Base-by-base conservation (phyloP, 1,140 invertebrate species). In the Trichonephila inaurata region DNA sequence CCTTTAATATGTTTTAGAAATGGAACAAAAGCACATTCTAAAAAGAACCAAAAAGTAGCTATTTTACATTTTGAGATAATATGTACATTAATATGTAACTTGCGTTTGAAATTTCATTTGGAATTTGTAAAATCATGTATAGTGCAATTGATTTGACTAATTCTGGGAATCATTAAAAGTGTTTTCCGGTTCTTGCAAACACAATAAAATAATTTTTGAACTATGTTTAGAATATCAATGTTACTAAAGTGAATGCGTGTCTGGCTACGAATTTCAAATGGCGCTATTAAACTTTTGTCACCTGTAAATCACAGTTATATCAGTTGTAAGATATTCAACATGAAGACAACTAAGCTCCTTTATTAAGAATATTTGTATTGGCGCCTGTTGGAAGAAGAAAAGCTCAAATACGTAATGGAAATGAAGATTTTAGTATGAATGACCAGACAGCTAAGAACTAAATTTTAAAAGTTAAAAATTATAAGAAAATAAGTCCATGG, bases 261-360 rank as follows among this genome's bases (percentile, higher is more conserved):
- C 60, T 60, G 83, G 83, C 58, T 16, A 85, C 60, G 8, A 24
- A 24, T 19, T 21, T 14, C 61, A 14, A 60, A 24, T 85, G 21
- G 24, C 21, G 18, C 19, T 83, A 83, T 58, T 51, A 7, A 51
- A 51, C 51, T 51, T 51, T 51, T 58, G 12, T 61, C n/a, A 21
- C 28, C 58, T 24, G 58, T 24, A 24, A 24, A 85, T 85, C 83
- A 85, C 83, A 77, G 72, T 77, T 60, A 85, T 28, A 61, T 85
- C 10, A 85, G 28, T 58, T 40, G 81, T 51, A 40, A 83, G 44
- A 83, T 8, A 33, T 28, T 14, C 21, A 60, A 33, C 28, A 40
- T 19, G 28, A 77, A 77, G 28, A 28, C 72, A 40, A 77, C 72
- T 58, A 85, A 85, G 83, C 83, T 85, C 83, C 51, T 85, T 61